Conservation (phyloP, 1,140 invertebrate genomes). For the Cyclina sinensis region DNA sequence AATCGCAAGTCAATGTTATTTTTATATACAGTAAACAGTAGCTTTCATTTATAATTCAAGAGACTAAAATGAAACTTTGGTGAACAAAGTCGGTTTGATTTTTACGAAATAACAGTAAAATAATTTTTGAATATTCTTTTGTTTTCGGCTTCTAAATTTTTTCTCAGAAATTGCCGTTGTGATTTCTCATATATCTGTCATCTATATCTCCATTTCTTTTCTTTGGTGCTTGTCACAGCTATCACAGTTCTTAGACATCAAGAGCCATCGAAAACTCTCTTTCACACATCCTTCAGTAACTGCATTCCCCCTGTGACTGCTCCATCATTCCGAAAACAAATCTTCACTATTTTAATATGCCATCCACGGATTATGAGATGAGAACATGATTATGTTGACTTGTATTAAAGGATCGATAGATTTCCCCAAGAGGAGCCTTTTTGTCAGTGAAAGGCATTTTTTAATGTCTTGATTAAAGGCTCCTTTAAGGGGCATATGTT, state of each 20-base stretch:
- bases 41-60: too few relatives aligned
- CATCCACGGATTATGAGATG: slow-evolving; percentile 20
- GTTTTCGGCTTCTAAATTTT: too few relatives aligned
- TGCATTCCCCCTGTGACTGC: background rate
- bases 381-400: slow-evolving; percentile 43
- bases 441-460: too few relatives aligned
- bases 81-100: too few relatives aligned
- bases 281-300: slow-evolving; percentile 36
- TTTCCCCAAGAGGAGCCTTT: background rate
- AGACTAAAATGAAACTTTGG: too few relatives aligned
- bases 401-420: slow-evolving; percentile 35
- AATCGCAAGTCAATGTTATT: too few relatives aligned
- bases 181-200: too few relatives aligned
- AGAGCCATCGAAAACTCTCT: slow-evolving; percentile 29
- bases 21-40: too few relatives aligned
- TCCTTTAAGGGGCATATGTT: slow-evolving; percentile 7
- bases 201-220: too few relatives aligned
- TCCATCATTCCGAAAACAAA: slow-evolving; percentile 14
- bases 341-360: slow-evolving; percentile 18
- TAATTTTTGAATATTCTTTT: too few relatives aligned
- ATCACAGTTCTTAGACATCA: slow-evolving; percentile 4
- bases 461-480: background rate
- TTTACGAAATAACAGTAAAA: too few relatives aligned
- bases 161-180: too few relatives aligned
- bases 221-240: background rate